Evolutionary conservation across 2,888 invertebrate species (phyloP).

Genomic region (Fragum sueziense): DNA sequence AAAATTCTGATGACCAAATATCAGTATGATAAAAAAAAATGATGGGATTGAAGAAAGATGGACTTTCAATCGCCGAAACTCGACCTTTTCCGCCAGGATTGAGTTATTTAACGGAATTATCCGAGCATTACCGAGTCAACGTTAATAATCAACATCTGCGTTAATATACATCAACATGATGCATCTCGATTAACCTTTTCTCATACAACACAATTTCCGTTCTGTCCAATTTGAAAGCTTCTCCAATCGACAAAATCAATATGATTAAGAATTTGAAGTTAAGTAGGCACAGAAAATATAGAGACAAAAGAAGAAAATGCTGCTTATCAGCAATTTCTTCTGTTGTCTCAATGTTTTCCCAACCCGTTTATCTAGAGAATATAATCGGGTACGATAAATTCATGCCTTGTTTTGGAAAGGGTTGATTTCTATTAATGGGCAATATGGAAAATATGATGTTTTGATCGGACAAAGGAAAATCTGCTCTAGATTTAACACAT

Average conservation of each 20-base stretch:
- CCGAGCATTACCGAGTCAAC: not conserved
- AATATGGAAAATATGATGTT: not conserved
- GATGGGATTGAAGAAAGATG: no score
- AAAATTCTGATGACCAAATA: no score
- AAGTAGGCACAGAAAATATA: not conserved
- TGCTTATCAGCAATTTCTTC: not conserved
- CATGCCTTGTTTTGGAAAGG: no score
- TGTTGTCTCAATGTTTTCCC: constrained; percentile 3
- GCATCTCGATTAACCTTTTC: not conserved
- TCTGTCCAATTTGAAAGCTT: not conserved
- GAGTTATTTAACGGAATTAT: no score
- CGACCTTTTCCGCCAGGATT: no score
- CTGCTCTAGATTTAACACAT: not conserved
- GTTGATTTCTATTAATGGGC: not conserved
- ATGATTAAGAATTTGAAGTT: not conserved
- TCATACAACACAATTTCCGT: not conserved
- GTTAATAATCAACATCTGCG: not conserved
- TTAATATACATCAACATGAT: no score
- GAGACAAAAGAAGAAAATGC: not conserved
- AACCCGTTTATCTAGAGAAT: no score
- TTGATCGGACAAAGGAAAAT: not conserved
- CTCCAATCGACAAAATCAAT: no score
- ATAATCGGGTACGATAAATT: no score
- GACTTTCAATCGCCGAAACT: no score
- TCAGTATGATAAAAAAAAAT: no score